phyloP scores from a whole-genome alignment of 2,888 invertebrate genomes.

The Phalangium opilio region DNA sequence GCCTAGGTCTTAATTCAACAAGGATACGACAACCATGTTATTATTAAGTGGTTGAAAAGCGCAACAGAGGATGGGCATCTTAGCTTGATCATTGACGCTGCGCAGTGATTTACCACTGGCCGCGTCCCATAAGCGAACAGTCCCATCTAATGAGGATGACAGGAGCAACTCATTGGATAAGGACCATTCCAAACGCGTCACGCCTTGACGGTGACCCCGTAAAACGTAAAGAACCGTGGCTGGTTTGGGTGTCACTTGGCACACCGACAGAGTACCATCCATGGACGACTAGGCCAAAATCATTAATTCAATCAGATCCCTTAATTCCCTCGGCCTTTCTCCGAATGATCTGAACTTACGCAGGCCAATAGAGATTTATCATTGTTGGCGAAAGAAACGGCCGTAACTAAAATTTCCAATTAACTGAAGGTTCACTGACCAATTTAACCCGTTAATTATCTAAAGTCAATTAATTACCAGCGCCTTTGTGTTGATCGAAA shows the following conservation, averaged over 20 bases:
- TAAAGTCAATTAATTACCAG: conserved; percentile 7
- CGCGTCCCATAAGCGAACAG: conserved; percentile 57
- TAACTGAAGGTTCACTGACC: not conserved
- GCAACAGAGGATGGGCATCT: conserved; percentile 44
- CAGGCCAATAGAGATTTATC: conserved; percentile 62
- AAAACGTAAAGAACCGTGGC: conserved; percentile 54
- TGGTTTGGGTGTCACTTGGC: conserved; percentile 53
- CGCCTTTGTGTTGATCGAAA: conserved; percentile 48
- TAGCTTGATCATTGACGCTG: conserved; percentile 44
- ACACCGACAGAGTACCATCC: conserved; percentile 63
- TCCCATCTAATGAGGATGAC: conserved; percentile 56
- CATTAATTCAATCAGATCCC: no score
- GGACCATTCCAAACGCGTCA: conserved; percentile 75
- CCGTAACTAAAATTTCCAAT: conserved; percentile 39
- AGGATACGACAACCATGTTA: conserved; percentile 69
- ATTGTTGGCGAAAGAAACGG: conserved; percentile 70
- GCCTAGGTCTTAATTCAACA: conserved; percentile 14
- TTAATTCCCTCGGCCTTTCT: no score
- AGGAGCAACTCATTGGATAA: conserved; percentile 66
- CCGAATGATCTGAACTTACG: conserved; percentile 7
- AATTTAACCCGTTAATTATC: not conserved
- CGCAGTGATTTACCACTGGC: conserved; percentile 42
- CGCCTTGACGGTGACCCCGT: conserved; percentile 56
- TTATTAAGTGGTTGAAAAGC: conserved; percentile 70
- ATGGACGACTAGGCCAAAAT: conserved; percentile 41